phyloP scores from a whole-genome alignment of 2,797 vertebrate species.

The Phaenicophaeus curvirostris region DNA sequence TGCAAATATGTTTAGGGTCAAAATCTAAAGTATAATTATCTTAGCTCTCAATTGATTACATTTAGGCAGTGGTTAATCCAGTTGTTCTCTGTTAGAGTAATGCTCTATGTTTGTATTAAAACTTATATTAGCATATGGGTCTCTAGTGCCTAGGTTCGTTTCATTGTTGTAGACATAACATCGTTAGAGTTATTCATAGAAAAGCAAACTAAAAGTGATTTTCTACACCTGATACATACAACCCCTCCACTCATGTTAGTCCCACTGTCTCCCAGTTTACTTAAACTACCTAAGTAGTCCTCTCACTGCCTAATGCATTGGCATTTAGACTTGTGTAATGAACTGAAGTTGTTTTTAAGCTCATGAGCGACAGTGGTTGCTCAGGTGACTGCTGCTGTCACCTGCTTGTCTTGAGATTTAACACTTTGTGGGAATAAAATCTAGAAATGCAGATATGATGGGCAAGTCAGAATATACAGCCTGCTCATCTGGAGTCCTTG shows the following conservation, averaged over 20 bases:
- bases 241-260: rapidly evolving
- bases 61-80: background rate
- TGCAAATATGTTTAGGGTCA: background rate
- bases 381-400: background rate
- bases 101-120: background rate
- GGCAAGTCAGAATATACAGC: background rate
- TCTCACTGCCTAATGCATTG: background rate
- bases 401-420: background rate
- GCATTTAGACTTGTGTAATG: background rate
- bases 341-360: background rate
- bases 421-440: background rate
- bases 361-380: background rate
- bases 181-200: background rate
- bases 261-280: background rate
- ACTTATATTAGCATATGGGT: background rate
- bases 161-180: background rate
- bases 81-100: background rate
- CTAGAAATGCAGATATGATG: background rate
- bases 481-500: background rate
- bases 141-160: background rate
- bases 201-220: background rate
- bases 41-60: background rate
- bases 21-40: background rate
- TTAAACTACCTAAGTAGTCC: background rate
- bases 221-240: background rate